Conservation (phyloP, 1,140 invertebrate species). For the Drosophila setifemur region DNA sequence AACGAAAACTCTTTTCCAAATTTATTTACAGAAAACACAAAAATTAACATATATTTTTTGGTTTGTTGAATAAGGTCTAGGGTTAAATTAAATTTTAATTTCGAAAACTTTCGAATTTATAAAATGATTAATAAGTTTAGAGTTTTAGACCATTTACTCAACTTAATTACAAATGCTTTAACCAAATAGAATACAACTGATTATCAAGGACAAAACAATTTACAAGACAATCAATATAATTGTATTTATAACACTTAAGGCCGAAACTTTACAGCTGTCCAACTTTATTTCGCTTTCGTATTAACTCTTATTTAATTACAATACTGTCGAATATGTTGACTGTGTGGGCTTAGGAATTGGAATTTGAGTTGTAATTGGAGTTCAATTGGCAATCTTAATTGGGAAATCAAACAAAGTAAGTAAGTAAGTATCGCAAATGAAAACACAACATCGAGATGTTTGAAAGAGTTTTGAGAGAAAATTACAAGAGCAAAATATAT, state of each 20-base stretch:
- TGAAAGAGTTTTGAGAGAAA: constrained; percentile 69
- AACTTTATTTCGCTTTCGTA: constrained; percentile 25
- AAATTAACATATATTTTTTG: background rate
- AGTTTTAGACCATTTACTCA: background rate
- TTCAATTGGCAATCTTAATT: constrained; percentile 55
- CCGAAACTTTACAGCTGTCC: constrained; percentile 42
- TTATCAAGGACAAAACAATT: constrained; percentile 67
- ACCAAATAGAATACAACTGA: background rate
- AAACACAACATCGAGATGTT: constrained; percentile 82
- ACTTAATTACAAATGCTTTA: constrained; percentile 1
- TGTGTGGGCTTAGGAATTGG: constrained; percentile 45
- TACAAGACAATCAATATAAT: constrained; percentile 74
- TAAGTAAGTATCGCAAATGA: constrained; percentile 67
- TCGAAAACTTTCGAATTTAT: too few species aligned
- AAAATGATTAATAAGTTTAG: too few species aligned
- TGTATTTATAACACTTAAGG: constrained; percentile 61
- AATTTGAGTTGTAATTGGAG: constrained; percentile 45
- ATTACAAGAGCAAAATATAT: constrained; percentile 67
- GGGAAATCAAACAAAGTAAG: constrained; percentile 65
- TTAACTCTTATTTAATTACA: constrained; percentile 18
- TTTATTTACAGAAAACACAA: constrained; percentile 53
- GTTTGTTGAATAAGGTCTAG: background rate
- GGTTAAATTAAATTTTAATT: background rate
- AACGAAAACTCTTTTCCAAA: constrained; percentile 42
- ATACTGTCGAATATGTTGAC: constrained; percentile 22